phyloP scores from a whole-genome alignment of 1,140 invertebrate species.

The Polyergus mexicanus region DNA sequence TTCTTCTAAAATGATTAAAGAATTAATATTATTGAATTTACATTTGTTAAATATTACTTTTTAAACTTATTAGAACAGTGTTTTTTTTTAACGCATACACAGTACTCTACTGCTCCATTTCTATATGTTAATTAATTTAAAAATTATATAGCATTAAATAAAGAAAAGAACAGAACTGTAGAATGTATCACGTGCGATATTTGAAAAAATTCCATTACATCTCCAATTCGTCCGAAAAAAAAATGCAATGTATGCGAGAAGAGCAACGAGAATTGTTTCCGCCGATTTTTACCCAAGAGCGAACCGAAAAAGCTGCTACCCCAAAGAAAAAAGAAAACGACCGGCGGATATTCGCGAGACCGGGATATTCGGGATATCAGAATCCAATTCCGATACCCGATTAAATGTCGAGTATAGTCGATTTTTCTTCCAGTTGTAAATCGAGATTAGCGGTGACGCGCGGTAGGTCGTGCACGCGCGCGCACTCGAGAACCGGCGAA shows the following conservation, averaged over 20 bases:
- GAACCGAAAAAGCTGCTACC: not conserved
- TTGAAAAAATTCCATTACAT: not conserved
- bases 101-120: not conserved
- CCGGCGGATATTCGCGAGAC: not conserved
- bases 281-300: not conserved
- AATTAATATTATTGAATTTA: not conserved
- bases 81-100: not conserved
- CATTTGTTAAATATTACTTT: not conserved
- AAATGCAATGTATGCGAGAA: not conserved
- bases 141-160: not conserved
- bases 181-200: not conserved
- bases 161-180: not conserved
- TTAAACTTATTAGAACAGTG: not conserved
- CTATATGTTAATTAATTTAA: no score
- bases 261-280: not conserved
- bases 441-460: slow-evolving; percentile 64
- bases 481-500: slow-evolving; percentile 38
- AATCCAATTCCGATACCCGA: slow-evolving; percentile 42
- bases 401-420: slow-evolving; percentile 61
- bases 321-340: not conserved
- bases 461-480: slow-evolving; percentile 62
- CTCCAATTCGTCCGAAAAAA: not conserved
- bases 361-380: slow-evolving; percentile 10
- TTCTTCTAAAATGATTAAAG: no score
- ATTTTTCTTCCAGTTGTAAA: slow-evolving; percentile 64